phyloP scores from a whole-genome alignment of 2,113 vertebrate genomes.

The Orthonyx spaldingii region DNA sequence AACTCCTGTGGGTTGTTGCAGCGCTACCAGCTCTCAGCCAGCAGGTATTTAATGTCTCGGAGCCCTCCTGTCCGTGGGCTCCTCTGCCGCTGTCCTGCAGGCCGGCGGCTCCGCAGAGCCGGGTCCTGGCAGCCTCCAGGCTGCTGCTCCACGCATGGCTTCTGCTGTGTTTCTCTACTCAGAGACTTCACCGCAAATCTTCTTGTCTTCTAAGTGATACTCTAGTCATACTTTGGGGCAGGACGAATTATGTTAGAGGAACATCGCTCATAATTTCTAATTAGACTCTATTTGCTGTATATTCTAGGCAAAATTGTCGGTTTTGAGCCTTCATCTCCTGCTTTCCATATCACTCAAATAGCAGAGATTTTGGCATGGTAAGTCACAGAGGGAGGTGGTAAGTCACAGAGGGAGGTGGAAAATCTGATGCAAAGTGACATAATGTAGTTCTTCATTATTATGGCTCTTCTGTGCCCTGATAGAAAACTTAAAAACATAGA shows the following conservation, averaged over 20 bases:
- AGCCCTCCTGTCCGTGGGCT: background rate
- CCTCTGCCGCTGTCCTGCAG: background rate
- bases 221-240: background rate
- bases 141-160: background rate
- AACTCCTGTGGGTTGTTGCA: background rate
- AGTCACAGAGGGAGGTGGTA: background rate
- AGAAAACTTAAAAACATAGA: background rate
- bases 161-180: background rate
- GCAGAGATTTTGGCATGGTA: background rate
- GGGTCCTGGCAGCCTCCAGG: background rate
- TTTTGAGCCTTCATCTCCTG: background rate
- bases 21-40: background rate
- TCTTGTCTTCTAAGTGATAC: background rate
- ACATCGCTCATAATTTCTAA: background rate
- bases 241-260: background rate
- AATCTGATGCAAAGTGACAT: background rate
- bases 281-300: background rate
- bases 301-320: background rate
- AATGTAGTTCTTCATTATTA: background rate
- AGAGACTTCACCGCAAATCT: background rate
- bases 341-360: background rate
- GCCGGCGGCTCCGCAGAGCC: background rate
- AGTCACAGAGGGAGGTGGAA: background rate
- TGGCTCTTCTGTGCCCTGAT: background rate
- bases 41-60: slow-evolving; percentile 17